Conservation (phyloP, 2,888 invertebrate genomes). For the Drosophila meridiana region DNA sequence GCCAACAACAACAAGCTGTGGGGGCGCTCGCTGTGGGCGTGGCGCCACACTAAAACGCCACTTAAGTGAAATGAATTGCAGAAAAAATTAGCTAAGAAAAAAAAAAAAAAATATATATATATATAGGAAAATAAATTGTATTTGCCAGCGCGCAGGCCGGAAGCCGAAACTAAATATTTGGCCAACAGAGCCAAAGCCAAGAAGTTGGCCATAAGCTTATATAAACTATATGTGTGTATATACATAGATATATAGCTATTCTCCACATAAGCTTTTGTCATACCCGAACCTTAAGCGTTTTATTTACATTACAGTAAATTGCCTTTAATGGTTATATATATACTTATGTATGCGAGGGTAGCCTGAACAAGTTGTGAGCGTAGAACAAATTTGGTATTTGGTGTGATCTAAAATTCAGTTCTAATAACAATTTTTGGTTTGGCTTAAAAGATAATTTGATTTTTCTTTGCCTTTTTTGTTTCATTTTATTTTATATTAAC, state of each 20-base stretch:
- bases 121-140: slow-evolving; percentile 8
- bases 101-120: not conserved
- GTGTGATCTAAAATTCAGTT: too few relatives aligned
- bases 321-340: not conserved
- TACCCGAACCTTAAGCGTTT: not conserved
- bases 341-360: not conserved
- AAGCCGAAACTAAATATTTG: slow-evolving; percentile 32
- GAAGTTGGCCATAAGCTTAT: not conserved
- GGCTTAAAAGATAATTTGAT: too few relatives aligned
- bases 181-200: slow-evolving; percentile 3
- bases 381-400: not conserved
- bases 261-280: not conserved
- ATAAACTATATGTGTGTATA: slow-evolving; percentile 1
- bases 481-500: not conserved
- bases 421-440: too few relatives aligned
- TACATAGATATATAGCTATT: not conserved
- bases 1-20: slow-evolving; percentile 21
- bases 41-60: slow-evolving; percentile 57
- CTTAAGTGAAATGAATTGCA: slow-evolving; percentile 74
- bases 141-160: slow-evolving; percentile 1
- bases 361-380: not conserved
- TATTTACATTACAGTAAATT: not conserved
- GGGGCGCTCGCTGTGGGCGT: slow-evolving; percentile 43
- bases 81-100: slow-evolving; percentile 30
- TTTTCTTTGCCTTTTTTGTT: not conserved